Evolutionary conservation across 2,797 vertebrate species (phyloP), one percentile per base, ranked within the genome.

Genomic region (Craterocephalus amniculus): DNA sequence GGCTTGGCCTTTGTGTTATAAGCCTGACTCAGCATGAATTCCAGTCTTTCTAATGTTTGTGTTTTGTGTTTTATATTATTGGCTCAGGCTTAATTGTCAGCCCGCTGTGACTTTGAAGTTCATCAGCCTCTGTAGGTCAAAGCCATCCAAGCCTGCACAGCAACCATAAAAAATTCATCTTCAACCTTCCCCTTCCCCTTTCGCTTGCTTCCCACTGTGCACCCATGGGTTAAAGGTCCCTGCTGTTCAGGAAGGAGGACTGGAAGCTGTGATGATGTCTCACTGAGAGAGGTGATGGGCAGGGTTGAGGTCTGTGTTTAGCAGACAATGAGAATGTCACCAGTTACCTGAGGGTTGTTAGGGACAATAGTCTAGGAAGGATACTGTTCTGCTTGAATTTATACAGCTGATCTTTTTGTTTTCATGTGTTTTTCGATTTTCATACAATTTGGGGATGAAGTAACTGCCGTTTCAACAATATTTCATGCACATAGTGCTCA

Each of bases 81-180:
- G 65, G 63, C 57, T 40, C 11, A 32, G 34, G 18, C 43, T 31
- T 75, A 69, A 81, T 75, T 82, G 69, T 74, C 45, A 43, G 13
- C 73, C 63, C 7, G 35, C 49, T 0, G 77, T 65, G 85, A 79
- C 87, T 87, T 90, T 88, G 77, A 88, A 88, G 81, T 67, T 67
- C 35, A 60, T 54, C 58, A 58, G 58, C 7, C 76, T 67, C 79
- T 36, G 81, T 32, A 67, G 81, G 80, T 72, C 54, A 27, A 32
- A 8, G 22, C 61, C 67, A 60, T 52, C 71, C 61, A 32, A 74
- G 60, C 79, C 87, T 76, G 84, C 78, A 68, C 89, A 82, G 84
- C 67, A 54, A 40, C 70, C 87, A 92, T 93, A 36, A 94, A 93
- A 92, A 83, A 94, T 94, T 89, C 85, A 93, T 69, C 63, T 74